Evolutionary conservation across 1,140 invertebrate genomes (phyloP).

Genomic region (Harpegnathos saltator): DNA sequence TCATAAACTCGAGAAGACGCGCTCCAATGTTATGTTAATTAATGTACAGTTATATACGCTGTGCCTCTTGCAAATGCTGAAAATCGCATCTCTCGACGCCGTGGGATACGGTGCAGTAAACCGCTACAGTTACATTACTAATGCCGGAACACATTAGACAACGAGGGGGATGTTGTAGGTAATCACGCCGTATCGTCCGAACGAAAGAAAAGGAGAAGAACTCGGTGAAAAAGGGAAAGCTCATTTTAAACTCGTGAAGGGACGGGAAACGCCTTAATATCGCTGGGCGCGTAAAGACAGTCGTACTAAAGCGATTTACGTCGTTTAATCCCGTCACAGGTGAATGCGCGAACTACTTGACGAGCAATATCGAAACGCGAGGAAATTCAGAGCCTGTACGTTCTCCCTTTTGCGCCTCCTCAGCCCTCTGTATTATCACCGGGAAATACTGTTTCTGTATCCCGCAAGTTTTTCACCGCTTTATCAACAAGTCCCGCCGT

Average conservation of each 20-base stretch:
- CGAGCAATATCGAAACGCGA: not conserved
- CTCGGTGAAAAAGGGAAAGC: conserved; percentile 7
- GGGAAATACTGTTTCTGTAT: not conserved
- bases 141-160: conserved; percentile 33
- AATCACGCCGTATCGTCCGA: conserved; percentile 3
- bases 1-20: not conserved
- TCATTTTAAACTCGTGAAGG: conserved; percentile 33
- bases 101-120: not conserved
- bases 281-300: conserved; percentile 1
- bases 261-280: conserved; percentile 34
- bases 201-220: conserved; percentile 12
- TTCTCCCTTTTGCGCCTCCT: not conserved
- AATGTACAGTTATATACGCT: not conserved
- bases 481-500: not conserved
- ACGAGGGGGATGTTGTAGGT: not conserved
- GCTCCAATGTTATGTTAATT: conserved; percentile 30
- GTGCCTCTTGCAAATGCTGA: not conserved
- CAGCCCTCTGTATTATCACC: not conserved
- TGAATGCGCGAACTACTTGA: not conserved
- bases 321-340: not conserved
- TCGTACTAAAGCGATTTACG: conserved; percentile 17
- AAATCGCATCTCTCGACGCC: not conserved
- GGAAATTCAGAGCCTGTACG: not conserved
- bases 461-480: not conserved
- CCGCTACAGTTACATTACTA: not conserved